Evolutionary conservation across 2,888 invertebrate genomes (phyloP), one percentile per base, ranked within the genome.

Genomic region (Lumbricus terrestris): DNA sequence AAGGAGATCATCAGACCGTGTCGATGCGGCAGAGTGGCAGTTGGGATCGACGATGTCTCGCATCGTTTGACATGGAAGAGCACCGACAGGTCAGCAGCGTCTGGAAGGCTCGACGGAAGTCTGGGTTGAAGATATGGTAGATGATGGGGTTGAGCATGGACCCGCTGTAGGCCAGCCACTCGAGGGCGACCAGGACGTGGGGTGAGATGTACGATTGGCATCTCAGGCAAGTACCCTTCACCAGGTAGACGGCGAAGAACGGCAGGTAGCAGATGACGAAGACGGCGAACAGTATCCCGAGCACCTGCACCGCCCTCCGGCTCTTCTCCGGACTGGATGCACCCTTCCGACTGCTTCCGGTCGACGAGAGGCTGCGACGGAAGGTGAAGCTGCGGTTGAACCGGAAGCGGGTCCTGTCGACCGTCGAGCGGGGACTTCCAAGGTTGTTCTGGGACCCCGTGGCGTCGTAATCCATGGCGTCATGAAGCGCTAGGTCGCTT

Each of bases 201-300:
- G 90, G 89, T 3, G 92, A 91, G 42, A 92, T 91, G 91, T 91
- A 91, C 37, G 88, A 90, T 69, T 83, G 89, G 88, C 92, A 92
- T 82, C 33, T 34, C 82, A 88, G 37, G 47, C 92, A 92, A 23
- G 91, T 91, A 38, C 92, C 92, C 82, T 85, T 90, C 38, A 92
- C 92, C 35, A 92, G 90, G 91, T 93, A 93, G 42, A 92, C 90
- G 82, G 91, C 91, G 82, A 93, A 93, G 90, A 93, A 93, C 29
- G 93, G 93, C 89, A 93, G 90, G 90, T 93, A 93, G 90, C 92
- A 93, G n/a, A 92, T 89, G 33, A 93, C 91, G 90, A 93, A 93
- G n/a, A 93, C 92, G 33, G 90, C 92, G 90, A 93, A 93, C 35
- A 93, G 90, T 88, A 93, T 92, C n/a, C 93, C 93, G 16, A 93